These are phyloP conservation scores for Gambusia affinis DNA, from an alignment of 2,113 vertebrate genomes.

Conservation along the genomic window DNA sequence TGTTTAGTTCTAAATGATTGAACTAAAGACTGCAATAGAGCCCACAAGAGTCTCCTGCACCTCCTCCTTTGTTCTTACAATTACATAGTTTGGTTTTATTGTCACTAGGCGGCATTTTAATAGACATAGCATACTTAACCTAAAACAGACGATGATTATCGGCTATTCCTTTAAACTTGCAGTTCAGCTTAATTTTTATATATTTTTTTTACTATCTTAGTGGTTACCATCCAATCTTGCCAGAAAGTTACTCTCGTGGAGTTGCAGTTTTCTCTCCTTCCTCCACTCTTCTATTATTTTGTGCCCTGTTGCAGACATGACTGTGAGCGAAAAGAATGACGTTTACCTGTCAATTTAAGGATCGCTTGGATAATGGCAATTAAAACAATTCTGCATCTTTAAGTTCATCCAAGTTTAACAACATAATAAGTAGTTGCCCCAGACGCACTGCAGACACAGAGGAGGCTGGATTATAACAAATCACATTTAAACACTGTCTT, in stretches of 20 bases:
- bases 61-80: not conserved
- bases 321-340: constrained; percentile 45
- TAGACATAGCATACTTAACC: not conserved
- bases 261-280: not conserved
- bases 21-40: not conserved
- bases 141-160: not conserved
- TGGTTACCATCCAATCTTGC: not conserved
- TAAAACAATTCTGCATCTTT: constrained; percentile 44
- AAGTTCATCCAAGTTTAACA: constrained; percentile 52
- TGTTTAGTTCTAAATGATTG: not conserved
- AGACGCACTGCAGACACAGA: constrained; percentile 52
- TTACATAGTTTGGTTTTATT: not conserved
- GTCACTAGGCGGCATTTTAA: not conserved
- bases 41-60: not conserved
- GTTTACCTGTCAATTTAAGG: constrained; percentile 63
- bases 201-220: too few species aligned
- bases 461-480: constrained; percentile 60
- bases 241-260: not conserved
- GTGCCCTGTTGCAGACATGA: not conserved
- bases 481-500: constrained; percentile 53
- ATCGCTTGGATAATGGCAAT: constrained; percentile 46
- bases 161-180: too few species aligned
- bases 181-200: too few species aligned
- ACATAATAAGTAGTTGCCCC: constrained; percentile 65
- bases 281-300: not conserved